phyloP scores from a whole-genome alignment of 2,113 vertebrate species.

The Muntiacus muntjak region DNA sequence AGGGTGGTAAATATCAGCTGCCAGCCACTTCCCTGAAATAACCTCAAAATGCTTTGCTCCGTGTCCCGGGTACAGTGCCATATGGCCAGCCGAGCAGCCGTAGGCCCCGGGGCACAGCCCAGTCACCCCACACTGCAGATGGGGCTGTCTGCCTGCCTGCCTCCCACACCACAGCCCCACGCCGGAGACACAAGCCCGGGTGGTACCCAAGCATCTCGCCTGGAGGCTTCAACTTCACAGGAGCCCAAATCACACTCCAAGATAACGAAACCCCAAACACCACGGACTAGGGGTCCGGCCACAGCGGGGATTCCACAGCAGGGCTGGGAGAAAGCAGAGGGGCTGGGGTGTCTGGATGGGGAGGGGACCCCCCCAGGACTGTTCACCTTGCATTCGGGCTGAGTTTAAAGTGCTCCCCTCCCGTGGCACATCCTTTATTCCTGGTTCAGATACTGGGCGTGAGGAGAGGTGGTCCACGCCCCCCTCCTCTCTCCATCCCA shows the following conservation, averaged over 20 bases:
- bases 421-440: accelerated
- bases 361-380: accelerated
- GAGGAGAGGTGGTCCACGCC: background rate
- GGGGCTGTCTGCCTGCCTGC: background rate
- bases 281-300: background rate
- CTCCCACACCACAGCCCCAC: background rate
- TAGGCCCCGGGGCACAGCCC: background rate
- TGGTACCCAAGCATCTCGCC: accelerated
- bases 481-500: background rate
- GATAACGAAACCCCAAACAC: too few relatives aligned
- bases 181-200: accelerated
- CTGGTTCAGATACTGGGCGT: background rate
- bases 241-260: background rate
- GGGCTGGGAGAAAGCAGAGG: background rate
- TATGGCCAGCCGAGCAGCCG: background rate
- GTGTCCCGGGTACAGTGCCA: background rate
- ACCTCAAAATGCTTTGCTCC: background rate
- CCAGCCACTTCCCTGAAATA: background rate
- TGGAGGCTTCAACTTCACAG: background rate
- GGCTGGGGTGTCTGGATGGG: background rate
- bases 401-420: background rate
- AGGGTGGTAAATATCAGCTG: background rate
- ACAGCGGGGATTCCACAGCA: background rate
- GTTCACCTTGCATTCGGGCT: accelerated
- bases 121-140: background rate